Evolutionary conservation across 2,113 vertebrate genomes (phyloP).

Genomic region (Tyrannus savana): DNA sequence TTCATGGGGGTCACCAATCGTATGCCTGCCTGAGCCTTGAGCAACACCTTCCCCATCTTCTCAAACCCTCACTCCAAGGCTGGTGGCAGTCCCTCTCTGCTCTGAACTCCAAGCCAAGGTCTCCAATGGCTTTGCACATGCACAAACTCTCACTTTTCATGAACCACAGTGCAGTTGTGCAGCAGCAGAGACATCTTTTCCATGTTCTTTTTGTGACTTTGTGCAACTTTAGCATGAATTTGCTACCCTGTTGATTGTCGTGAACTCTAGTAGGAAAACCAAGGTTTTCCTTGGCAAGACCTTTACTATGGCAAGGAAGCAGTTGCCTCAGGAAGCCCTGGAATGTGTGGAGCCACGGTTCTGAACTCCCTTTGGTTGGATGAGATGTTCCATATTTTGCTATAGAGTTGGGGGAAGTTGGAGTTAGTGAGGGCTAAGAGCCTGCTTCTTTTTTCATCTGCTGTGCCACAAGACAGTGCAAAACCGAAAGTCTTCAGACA

Average conservation of each 20-base stretch:
- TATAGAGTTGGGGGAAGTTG: neutral
- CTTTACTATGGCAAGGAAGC: neutral
- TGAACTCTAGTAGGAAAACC: neutral
- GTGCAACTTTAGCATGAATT: neutral
- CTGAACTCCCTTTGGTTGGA: neutral
- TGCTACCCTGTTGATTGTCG: neutral
- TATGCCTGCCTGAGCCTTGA: neutral
- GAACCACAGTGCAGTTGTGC: accelerated
- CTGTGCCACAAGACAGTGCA: neutral
- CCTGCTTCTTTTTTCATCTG: neutral
- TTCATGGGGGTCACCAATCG: neutral
- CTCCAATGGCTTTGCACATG: neutral
- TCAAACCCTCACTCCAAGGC: neutral
- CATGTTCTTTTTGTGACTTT: neutral
- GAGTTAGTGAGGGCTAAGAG: neutral
- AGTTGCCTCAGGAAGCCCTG: neutral
- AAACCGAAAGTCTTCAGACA: neutral
- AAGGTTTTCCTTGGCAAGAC: neutral
- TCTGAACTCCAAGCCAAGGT: neutral
- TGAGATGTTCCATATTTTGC: neutral
- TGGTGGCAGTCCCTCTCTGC: neutral
- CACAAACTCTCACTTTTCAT: neutral
- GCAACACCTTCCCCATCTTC: neutral
- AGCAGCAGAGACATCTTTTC: neutral
- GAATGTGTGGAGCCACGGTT: neutral